These are phyloP conservation scores for Epinephelus lanceolatus DNA, from an alignment of 2,113 vertebrate species.

Conservation along the genomic window DNA sequence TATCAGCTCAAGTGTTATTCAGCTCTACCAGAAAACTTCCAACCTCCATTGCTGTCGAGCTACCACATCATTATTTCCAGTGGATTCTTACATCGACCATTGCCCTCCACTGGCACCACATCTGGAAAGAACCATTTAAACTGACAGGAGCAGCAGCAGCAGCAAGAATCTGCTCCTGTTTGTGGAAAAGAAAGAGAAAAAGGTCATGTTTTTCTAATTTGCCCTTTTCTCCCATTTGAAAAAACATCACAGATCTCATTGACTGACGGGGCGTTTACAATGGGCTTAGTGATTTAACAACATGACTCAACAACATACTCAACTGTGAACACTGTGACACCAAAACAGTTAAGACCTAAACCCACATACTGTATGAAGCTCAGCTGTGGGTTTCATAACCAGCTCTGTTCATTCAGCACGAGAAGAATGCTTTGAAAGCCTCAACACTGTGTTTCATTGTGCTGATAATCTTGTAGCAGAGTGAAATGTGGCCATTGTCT, in stretches of 20 bases:
- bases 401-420: constrained; percentile 68
- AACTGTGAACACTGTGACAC: constrained; percentile 61
- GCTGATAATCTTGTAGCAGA: constrained; percentile 74
- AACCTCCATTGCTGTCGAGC: constrained; percentile 32
- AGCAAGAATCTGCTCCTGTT: constrained; percentile 21
- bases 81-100: constrained; percentile 55
- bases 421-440: constrained; percentile 75
- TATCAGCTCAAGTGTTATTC: constrained; percentile 40
- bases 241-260: constrained; percentile 15
- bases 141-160: constrained; percentile 25
- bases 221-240: not conserved
- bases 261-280: constrained; percentile 53
- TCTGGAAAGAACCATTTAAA: constrained; percentile 67
- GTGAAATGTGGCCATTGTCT: constrained; percentile 79
- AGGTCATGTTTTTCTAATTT: constrained; percentile 28
- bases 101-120: constrained; percentile 67
- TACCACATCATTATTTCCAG: constrained; percentile 74
- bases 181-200: constrained; percentile 11
- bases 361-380: constrained; percentile 68
- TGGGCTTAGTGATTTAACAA: constrained; percentile 57
- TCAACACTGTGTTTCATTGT: constrained; percentile 78
- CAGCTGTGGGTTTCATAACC: constrained; percentile 70
- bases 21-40: constrained; percentile 44
- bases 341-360: constrained; percentile 55
- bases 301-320: constrained; percentile 65